phyloP scores from a whole-genome alignment of 1,140 invertebrate genomes.

The Adelges cooleyi region DNA sequence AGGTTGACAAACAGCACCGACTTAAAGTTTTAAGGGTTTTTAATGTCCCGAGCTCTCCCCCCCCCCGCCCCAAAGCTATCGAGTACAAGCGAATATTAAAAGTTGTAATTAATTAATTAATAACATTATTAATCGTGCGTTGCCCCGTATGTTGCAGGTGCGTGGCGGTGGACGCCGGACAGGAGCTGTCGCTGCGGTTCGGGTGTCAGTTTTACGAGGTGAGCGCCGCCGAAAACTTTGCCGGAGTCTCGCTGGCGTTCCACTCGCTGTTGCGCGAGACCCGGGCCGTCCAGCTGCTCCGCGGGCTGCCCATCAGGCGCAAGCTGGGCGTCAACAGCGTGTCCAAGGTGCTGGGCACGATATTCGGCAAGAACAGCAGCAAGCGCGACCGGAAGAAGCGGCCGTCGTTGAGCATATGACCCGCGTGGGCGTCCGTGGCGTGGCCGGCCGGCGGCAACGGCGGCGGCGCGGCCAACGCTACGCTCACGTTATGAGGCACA shows the following conservation, averaged over 20 bases:
- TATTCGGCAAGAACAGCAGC: constrained; percentile 59
- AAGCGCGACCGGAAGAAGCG: constrained; percentile 52
- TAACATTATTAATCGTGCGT: too few species aligned
- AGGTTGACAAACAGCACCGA: too few species aligned
- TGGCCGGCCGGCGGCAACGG: not conserved
- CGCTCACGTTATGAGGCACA: constrained; percentile 11
- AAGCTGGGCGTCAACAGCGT: constrained; percentile 67
- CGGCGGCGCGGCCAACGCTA: not conserved
- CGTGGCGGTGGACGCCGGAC: constrained; percentile 67
- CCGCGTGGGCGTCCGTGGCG: constrained; percentile 14
- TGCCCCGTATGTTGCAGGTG: constrained; percentile 47
- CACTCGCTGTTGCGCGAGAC: constrained; percentile 64
- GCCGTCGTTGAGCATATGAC: constrained; percentile 58
- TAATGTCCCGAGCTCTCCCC: too few species aligned
- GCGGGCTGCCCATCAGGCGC: constrained; percentile 53
- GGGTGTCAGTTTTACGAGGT: constrained; percentile 78
- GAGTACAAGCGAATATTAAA: too few species aligned
- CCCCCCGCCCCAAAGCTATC: too few species aligned
- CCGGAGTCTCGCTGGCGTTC: constrained; percentile 65
- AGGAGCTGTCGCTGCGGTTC: constrained; percentile 61
- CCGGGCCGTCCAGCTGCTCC: constrained; percentile 55
- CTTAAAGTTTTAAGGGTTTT: too few species aligned
- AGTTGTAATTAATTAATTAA: too few species aligned
- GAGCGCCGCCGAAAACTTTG: constrained; percentile 66
- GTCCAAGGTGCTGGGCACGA: constrained; percentile 63